phyloP scores from a whole-genome alignment of 2,113 vertebrate genomes.

The Platysteira castanea region DNA sequence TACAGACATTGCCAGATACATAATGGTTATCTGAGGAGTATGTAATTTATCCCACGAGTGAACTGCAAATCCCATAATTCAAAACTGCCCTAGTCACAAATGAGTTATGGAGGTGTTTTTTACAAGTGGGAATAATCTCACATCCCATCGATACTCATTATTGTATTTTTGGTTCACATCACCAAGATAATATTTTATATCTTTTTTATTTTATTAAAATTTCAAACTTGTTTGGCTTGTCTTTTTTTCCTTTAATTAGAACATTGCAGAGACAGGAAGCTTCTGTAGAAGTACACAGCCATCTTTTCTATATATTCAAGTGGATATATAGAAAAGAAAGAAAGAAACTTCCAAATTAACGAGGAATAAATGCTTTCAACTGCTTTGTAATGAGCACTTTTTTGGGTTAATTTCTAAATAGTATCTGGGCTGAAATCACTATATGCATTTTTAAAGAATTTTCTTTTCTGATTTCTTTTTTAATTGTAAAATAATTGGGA shows the following conservation, averaged over 20 bases:
- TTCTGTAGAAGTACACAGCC: background rate
- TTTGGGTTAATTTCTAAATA: background rate
- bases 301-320: background rate
- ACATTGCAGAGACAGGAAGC: background rate
- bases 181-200: background rate
- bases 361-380: background rate
- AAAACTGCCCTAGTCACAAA: slow-evolving; percentile 21
- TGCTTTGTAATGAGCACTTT: background rate
- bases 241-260: background rate
- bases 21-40: slow-evolving; percentile 31
- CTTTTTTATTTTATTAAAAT: slow-evolving; percentile 8
- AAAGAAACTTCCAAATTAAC: background rate
- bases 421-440: background rate
- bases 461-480: background rate
- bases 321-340: background rate
- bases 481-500: background rate
- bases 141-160: slow-evolving; percentile 18
- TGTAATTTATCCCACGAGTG: slow-evolving; percentile 52
- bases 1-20: slow-evolving; percentile 50
- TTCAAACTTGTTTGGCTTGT: background rate
- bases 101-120: slow-evolving; percentile 52
- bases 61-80: slow-evolving; percentile 45
- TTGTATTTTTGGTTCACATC: slow-evolving; percentile 1
- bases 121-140: slow-evolving; percentile 34
- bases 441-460: background rate